Evolutionary conservation across 2,888 invertebrate species (phyloP), one percentile per base, ranked within the genome.

Genomic region (Nomada fucata): DNA sequence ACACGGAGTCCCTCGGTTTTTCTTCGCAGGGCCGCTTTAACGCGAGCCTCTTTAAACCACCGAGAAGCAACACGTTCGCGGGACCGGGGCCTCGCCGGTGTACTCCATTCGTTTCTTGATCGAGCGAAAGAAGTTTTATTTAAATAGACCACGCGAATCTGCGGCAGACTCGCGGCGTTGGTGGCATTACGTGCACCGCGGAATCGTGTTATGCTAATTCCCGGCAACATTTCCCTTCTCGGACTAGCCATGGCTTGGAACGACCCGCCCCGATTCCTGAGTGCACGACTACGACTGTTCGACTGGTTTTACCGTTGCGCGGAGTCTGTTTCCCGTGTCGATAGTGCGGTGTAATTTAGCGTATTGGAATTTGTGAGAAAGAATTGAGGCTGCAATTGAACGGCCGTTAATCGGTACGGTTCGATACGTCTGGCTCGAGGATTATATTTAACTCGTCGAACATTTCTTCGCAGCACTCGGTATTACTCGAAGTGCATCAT

Each of bases 111-210:
- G 89, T 89, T 91, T 84, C 85, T 81, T 80, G 89, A 89, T 88
- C 85, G 83, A 74, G 84, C 79, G 78, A 81, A 88, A 90, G 89
- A 87, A 90, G 90, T 90, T 89, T 87, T 87, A 86, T 90, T 89
- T 88, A 90, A 90, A 90, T 90, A 85, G 89, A 83, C 85, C 87
- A 86, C 86, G 90, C 82, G 89, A 88, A 90, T 90, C 81, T 77
- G 76, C 36, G 69, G 71, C 55, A 52, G 47, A 52, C 50, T 13
- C 20, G 55, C 13, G 64, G 57, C 29, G 69, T 53, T 52, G 29
- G 53, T 64, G 75, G 75, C 82, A 73, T 88, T 88, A 85, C 87
- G 76, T 80, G 86, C 85, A 77, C 85, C 85, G 71, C 63, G 80
- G 83, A 80, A 85, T 83, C 88, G 78, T 88, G 88, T 88, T 88